Evolutionary conservation across 2,113 vertebrate genomes (phyloP).

Genomic region (Odocoileus hemionus): DNA sequence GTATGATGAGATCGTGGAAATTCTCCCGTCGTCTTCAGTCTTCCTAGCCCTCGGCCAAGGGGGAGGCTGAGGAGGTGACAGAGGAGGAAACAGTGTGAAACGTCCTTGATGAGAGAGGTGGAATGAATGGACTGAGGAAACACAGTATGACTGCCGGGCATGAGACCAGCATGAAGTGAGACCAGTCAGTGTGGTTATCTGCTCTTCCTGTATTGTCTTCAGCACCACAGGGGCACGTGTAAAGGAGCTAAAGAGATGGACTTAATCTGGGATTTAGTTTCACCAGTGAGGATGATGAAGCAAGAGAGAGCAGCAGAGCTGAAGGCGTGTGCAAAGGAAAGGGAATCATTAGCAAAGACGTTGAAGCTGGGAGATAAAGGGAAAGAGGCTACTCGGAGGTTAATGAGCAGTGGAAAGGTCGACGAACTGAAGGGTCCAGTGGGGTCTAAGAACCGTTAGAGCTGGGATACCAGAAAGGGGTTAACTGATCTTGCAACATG

Average conservation of each 20-base stretch:
- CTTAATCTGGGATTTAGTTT: not conserved
- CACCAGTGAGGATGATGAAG: not conserved
- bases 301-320: not conserved
- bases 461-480: not conserved
- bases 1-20: not conserved
- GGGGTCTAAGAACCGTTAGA: not conserved
- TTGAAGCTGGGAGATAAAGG: not conserved
- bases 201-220: not conserved
- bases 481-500: not conserved
- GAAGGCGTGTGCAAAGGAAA: not conserved
- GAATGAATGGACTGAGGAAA: not conserved
- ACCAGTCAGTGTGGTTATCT: not conserved
- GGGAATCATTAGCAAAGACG: not conserved
- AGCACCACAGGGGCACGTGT: not conserved
- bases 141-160: not conserved
- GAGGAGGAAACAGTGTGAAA: not conserved
- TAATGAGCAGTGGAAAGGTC: not conserved
- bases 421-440: not conserved
- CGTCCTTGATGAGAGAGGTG: not conserved
- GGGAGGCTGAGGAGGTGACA: not conserved
- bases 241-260: not conserved
- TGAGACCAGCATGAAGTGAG: not conserved
- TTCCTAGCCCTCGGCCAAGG: not conserved
- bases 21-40: not conserved
- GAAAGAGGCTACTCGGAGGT: not conserved